These are phyloP conservation scores for Hoplostethus atlanticus DNA, from an alignment of 2,797 vertebrate genomes.

Conservation along the genomic window DNA sequence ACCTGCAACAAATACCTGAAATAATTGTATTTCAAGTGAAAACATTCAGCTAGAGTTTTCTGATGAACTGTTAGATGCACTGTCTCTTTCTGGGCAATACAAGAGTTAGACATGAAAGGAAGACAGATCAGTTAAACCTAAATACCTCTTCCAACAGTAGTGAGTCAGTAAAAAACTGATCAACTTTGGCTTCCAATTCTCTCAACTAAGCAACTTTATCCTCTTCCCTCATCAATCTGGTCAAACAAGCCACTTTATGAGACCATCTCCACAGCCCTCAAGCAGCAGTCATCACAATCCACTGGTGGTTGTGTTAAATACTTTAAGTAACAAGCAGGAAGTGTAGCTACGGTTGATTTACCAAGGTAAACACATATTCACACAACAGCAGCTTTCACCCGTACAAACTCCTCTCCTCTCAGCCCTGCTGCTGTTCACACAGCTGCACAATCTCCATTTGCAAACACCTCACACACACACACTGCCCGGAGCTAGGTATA, in stretches of 20 bases:
- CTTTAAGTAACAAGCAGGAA: conserved; percentile 72
- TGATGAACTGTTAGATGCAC: not conserved
- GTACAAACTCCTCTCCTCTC: conserved; percentile 52
- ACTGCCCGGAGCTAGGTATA: conserved; percentile 69
- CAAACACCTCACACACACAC: conserved; percentile 59
- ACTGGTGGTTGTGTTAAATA: conserved; percentile 61
- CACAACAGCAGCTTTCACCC: conserved; percentile 81
- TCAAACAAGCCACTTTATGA: not conserved
- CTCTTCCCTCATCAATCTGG: conserved; percentile 7
- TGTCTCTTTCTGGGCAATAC: not conserved
- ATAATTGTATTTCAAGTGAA: not conserved
- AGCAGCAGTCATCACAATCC: conserved; percentile 44
- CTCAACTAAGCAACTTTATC: not conserved
- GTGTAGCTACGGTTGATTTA: conserved; percentile 72
- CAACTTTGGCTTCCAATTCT: not conserved
- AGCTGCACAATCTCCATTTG: conserved; percentile 80
- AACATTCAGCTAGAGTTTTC: not conserved
- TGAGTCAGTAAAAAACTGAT: too few species aligned
- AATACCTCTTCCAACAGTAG: not conserved
- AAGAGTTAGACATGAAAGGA: not conserved
- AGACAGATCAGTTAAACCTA: not conserved
- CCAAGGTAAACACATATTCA: conserved; percentile 73
- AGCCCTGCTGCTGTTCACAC: conserved; percentile 68
- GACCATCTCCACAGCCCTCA: conserved; percentile 6
- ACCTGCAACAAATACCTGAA: not conserved